Evolutionary conservation across 2,797 vertebrate genomes (phyloP).

Genomic region (Mionectes olivaceus): DNA sequence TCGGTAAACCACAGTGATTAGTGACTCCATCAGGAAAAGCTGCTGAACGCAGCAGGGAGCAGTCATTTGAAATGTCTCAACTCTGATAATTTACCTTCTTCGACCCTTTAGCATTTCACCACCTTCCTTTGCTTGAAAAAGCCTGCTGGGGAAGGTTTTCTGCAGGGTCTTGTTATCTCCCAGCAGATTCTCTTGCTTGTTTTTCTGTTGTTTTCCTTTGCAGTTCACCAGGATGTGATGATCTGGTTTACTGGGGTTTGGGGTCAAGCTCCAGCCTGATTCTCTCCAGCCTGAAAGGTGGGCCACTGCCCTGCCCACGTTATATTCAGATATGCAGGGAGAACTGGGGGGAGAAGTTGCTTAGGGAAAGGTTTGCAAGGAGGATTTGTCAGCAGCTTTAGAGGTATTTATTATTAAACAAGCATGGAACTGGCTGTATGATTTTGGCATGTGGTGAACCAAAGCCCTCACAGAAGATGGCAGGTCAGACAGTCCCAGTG

Average conservation of each 20-base stretch:
- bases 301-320: neutral
- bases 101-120: neutral
- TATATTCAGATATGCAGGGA: neutral
- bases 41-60: conserved; percentile 63
- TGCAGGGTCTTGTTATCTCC: neutral
- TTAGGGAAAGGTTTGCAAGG: neutral
- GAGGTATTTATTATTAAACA: neutral
- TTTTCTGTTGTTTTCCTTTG: neutral
- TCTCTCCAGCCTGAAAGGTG: neutral
- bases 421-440: neutral
- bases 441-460: neutral
- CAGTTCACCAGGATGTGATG: neutral
- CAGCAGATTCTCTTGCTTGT: neutral
- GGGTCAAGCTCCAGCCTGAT: neutral
- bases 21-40: conserved; percentile 57
- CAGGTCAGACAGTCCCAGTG: rapidly evolving
- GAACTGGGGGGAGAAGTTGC: neutral
- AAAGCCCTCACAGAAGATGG: rapidly evolving
- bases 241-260: neutral
- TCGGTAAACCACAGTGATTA: conserved; percentile 58
- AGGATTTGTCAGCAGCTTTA: neutral
- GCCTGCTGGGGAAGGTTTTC: neutral
- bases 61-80: conserved; percentile 62
- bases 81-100: conserved; percentile 54
- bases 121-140: neutral